These are phyloP conservation scores for Sphaerophoria rueppellii DNA, from an alignment of 2,888 invertebrate species.

Conservation along the genomic window DNA sequence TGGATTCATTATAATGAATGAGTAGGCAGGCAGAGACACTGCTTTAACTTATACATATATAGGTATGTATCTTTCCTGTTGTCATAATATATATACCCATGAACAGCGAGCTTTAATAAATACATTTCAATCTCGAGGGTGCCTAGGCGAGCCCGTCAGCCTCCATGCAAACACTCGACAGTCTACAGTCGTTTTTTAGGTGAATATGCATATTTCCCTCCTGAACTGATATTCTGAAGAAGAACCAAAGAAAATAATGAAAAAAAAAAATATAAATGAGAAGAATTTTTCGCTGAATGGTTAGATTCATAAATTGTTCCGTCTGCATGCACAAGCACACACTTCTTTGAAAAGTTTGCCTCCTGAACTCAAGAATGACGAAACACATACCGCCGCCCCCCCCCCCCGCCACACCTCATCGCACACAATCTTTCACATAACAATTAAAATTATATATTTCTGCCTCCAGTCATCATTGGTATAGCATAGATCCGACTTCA, in stretches of 20 bases:
- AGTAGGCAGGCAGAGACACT: constrained; percentile 48
- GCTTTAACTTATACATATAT: constrained; percentile 24
- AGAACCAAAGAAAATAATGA: constrained; percentile 2
- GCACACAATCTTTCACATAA: constrained; percentile 34
- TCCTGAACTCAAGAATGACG: background rate
- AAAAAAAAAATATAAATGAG: constrained; percentile 7
- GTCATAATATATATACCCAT: background rate
- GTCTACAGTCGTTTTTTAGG: constrained; percentile 49
- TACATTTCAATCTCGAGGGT: constrained; percentile 43
- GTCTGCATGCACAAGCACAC: constrained; percentile 46
- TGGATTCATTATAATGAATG: constrained; percentile 64
- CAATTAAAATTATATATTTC: constrained; percentile 63
- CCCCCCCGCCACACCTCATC: background rate
- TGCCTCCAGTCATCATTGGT: constrained; percentile 16
- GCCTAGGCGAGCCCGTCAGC: constrained; percentile 4
- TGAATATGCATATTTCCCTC: constrained; percentile 64
- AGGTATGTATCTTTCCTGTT: constrained; percentile 5
- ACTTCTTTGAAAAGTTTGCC: constrained; percentile 36
- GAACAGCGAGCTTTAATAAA: constrained; percentile 9
- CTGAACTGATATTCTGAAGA: constrained; percentile 38
- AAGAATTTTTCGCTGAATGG: constrained; percentile 60
- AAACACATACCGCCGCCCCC: constrained; percentile 19
- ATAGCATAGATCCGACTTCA: background rate
- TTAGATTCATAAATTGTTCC: constrained; percentile 53
- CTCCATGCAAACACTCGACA: background rate